These are phyloP conservation scores for Pachypsylla venusta DNA, from an alignment of 1,140 invertebrate species.

Conservation along the genomic window DNA sequence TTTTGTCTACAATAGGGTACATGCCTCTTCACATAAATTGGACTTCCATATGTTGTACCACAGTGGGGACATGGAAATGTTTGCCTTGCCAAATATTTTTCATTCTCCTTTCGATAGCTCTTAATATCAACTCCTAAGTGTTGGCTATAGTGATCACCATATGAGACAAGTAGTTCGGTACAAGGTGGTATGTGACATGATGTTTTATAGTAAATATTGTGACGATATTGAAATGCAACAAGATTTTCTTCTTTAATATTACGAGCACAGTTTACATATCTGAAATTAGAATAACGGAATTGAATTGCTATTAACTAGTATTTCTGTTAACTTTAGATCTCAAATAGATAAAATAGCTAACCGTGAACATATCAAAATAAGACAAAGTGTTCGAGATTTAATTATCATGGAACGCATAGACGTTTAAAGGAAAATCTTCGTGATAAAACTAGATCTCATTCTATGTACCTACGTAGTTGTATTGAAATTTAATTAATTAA, in stretches of 20 bases:
- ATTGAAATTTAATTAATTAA: too few relatives aligned
- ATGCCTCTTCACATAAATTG: not conserved
- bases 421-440: too few relatives aligned
- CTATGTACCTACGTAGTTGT: too few relatives aligned
- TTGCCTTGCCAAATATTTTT: not conserved
- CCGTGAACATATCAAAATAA: too few relatives aligned
- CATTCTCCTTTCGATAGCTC: not conserved
- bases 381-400: too few relatives aligned
- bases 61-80: not conserved
- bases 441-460: too few relatives aligned
- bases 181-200: constrained; percentile 33
- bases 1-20: not conserved
- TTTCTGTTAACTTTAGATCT: too few relatives aligned
- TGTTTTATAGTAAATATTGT: constrained; percentile 26
- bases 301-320: too few relatives aligned
- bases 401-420: too few relatives aligned
- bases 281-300: too few relatives aligned
- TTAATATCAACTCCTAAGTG: not conserved
- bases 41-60: not conserved
- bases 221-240: constrained; percentile 37
- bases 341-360: too few relatives aligned
- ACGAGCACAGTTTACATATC: constrained; percentile 40
- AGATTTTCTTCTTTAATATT: constrained; percentile 38
- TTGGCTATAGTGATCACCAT: constrained; percentile 33
- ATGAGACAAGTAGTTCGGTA: constrained; percentile 40